Base-by-base conservation (phyloP, 2,888 invertebrate species). In the Resseliella maxima region DNA sequence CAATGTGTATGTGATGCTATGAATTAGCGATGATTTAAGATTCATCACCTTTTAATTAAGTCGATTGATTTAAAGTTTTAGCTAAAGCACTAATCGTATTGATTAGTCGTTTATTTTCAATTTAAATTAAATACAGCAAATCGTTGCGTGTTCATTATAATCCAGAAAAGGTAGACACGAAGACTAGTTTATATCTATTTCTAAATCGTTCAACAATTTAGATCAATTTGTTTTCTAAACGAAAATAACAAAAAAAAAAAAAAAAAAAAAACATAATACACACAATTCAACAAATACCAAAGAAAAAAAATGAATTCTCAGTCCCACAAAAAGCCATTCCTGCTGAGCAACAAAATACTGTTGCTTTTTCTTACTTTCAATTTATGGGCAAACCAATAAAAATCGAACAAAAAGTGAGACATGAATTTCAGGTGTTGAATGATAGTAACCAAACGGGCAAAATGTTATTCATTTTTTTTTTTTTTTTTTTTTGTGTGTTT, bases 71-170 rank as follows among this genome's bases (percentile, higher is more conserved):
- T 59, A n/a, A 27, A 59, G 59, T 59, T 59, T 50, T n/a, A 6
- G 15, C 72, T 10, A 59, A n/a, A 59, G 59, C 24, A 21, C 18
- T 59, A 27, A 59, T 27, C 31, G 18, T 18, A 35, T 72, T 31
- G 31, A n/a, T 72, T 72, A 31, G 72, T 72, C 72, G 18, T 72
- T 72, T 31, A 72, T 72, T 72, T 72, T 72, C 72, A 72, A 72
- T 72, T 72, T 31, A 18, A 31, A 15, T 8, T 31, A 18, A 72
- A 72, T 2, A 72, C 15, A 8, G 72, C 31, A 72, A 27, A 72
- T 18, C 72, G 12, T 50, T 24, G 2, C 8, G 24, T 59, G 50
- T 12, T 41, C 5, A 50, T 18, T 50, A 50, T 59, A 24, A 15
- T 5, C 31, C 31, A 72, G 10, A 27, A 27, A 35, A 3, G 24